These are phyloP conservation scores for Anguilla marmorata DNA, from an alignment of 2,797 vertebrate genomes.

Conservation along the genomic window DNA sequence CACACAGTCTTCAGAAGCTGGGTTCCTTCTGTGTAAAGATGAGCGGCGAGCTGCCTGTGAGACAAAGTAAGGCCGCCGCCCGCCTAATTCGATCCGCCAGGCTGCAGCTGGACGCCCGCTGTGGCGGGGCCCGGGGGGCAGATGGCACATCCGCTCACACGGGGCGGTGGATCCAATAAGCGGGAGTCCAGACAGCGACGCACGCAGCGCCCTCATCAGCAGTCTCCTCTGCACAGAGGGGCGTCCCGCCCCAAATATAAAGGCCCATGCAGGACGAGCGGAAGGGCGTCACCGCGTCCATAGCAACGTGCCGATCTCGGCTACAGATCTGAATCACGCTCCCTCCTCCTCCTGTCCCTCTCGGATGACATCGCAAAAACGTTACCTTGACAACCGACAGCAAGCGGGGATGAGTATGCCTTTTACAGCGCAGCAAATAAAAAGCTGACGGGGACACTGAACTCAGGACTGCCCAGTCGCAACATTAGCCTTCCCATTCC, in stretches of 20 bases:
- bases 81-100: not conserved
- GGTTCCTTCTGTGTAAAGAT: not conserved
- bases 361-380: not conserved
- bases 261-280: not conserved
- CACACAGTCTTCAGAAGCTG: not conserved
- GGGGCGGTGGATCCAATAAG: not conserved
- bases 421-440: not conserved
- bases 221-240: not conserved
- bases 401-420: not conserved
- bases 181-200: not conserved
- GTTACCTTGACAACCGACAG: constrained; percentile 16
- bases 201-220: not conserved
- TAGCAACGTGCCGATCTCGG: not conserved
- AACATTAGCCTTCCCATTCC: not conserved
- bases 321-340: not conserved
- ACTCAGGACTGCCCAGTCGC: not conserved
- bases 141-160: not conserved
- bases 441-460: not conserved
- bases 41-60: not conserved
- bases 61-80: not conserved
- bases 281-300: not conserved
- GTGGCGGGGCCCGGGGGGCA: not conserved
- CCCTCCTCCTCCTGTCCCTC: not conserved
- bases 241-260: not conserved
- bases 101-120: too few relatives aligned